Evolutionary conservation across 2,888 invertebrate species (phyloP).

Genomic region (Zygogramma bicolorata): DNA sequence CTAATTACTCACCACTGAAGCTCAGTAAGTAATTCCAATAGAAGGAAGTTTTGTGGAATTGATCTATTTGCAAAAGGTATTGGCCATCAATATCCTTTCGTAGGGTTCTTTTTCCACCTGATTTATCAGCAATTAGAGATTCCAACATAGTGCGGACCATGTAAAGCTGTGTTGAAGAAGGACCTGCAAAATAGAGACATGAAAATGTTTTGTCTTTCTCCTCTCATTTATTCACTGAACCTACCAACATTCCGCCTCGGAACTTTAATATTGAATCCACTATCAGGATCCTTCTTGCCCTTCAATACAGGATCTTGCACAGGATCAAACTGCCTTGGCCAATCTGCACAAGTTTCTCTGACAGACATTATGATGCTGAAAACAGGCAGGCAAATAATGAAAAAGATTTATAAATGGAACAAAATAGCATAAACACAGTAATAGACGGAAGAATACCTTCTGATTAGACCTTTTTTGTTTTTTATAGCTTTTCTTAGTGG

Average conservation of each 20-base stretch:
- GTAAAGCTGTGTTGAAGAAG: conserved; percentile 94
- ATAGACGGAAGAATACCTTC: conserved; percentile 70
- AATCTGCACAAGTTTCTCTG: conserved; percentile 97
- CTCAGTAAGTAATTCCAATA: conserved; percentile 96
- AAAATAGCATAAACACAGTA: not conserved
- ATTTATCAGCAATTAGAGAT: conserved; percentile 96
- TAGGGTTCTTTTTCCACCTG: conserved; percentile 92
- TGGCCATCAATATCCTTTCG: conserved; percentile 97
- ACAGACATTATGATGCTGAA: conserved; percentile 95
- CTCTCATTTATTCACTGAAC: conserved; percentile 52
- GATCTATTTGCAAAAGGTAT: conserved; percentile 92
- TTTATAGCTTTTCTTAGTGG: conserved; percentile 96
- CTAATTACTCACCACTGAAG: conserved; percentile 80
- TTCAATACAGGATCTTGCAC: conserved; percentile 91
- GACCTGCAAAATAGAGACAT: conserved; percentile 71
- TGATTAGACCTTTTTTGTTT: conserved; percentile 95
- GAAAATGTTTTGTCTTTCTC: too few species aligned
- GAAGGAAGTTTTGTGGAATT: conserved; percentile 96
- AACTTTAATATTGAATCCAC: conserved; percentile 91
- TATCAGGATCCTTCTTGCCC: conserved; percentile 94
- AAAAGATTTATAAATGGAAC: not conserved
- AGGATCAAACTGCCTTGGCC: conserved; percentile 92
- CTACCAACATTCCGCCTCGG: conserved; percentile 92
- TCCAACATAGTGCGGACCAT: conserved; percentile 99
- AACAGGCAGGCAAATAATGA: conserved; percentile 29